Percentiles rank a stretch among this genome's conserved stretches.
Conservation (phyloP, 1,140 invertebrate species). For the Pogonomyrmex barbatus region DNA sequence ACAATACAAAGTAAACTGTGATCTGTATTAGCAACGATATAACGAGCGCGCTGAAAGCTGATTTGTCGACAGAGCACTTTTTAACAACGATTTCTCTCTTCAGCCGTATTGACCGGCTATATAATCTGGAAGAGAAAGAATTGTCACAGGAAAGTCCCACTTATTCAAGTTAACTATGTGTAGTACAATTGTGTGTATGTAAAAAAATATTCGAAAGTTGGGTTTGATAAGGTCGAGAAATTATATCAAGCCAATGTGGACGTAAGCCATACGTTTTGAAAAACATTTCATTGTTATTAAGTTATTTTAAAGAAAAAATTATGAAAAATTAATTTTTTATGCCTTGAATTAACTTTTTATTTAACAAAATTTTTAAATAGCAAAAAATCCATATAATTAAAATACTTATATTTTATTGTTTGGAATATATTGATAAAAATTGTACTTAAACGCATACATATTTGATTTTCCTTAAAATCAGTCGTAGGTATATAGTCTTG, state of each 20-base stretch:
- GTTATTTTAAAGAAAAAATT: neutral
- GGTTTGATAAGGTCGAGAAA: neutral
- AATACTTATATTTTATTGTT: neutral
- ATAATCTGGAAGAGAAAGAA: neutral
- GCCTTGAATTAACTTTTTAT: neutral
- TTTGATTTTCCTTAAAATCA: slow-evolving; percentile 23
- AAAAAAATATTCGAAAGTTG: neutral
- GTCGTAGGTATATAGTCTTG: slow-evolving; percentile 27
- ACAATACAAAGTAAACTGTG: neutral
- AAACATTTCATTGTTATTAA: too few relatives aligned
- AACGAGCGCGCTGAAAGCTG: slow-evolving; percentile 31
- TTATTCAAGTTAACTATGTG: neutral
- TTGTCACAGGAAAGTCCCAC: neutral
- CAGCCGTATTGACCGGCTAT: neutral
- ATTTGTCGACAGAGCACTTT: slow-evolving; percentile 1
- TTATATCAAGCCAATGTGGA: neutral
- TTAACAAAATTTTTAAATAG: neutral
- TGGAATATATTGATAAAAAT: slow-evolving; percentile 21
- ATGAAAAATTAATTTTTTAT: neutral
- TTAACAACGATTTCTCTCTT: slow-evolving; percentile 19
- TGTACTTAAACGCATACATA: neutral
- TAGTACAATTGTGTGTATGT: neutral
- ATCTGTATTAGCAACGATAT: slow-evolving; percentile 29
- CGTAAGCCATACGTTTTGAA: too few relatives aligned
- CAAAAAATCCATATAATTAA: neutral